phyloP scores from a whole-genome alignment of 1,140 invertebrate genomes.

The Tribolium castaneum region DNA sequence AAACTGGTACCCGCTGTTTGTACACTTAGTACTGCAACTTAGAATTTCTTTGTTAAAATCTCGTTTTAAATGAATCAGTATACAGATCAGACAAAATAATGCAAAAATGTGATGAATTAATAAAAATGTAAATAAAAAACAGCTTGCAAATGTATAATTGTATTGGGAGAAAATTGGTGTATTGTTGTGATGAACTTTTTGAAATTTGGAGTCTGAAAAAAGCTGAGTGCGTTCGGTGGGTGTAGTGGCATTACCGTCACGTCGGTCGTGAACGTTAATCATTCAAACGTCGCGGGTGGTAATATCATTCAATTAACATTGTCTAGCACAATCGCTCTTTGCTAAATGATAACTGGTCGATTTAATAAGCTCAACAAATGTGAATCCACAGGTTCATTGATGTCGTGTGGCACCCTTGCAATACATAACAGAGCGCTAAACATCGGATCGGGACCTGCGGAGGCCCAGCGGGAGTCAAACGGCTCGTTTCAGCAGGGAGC shows the following conservation, averaged over 20 bases:
- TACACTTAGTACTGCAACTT: too few relatives aligned
- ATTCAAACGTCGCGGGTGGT: constrained; percentile 35
- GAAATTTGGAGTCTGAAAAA: background rate
- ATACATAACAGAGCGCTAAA: constrained; percentile 48
- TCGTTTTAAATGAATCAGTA: too few relatives aligned
- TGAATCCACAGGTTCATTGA: constrained; percentile 44
- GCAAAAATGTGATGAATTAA: too few relatives aligned
- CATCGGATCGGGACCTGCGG: constrained; percentile 51
- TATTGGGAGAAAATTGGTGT: too few relatives aligned
- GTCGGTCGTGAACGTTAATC: constrained; percentile 23
- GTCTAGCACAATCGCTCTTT: constrained; percentile 30
- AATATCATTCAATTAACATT: constrained; percentile 45
- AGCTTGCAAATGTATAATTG: too few relatives aligned
- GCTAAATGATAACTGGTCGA: constrained; percentile 36
- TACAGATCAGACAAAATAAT: too few relatives aligned
- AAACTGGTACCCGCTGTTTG: too few relatives aligned
- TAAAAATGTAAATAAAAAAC: too few relatives aligned
- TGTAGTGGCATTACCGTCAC: constrained; percentile 33
- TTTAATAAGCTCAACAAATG: constrained; percentile 43
- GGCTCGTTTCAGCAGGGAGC: constrained; percentile 47
- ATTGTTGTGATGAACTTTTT: too few relatives aligned
- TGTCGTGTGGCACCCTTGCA: constrained; percentile 46
- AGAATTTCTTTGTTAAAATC: too few relatives aligned
- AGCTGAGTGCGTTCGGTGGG: background rate
- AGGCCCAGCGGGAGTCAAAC: constrained; percentile 46